Evolutionary conservation across 2,113 vertebrate genomes (phyloP).

Genomic region (Nerophis ophidion): DNA sequence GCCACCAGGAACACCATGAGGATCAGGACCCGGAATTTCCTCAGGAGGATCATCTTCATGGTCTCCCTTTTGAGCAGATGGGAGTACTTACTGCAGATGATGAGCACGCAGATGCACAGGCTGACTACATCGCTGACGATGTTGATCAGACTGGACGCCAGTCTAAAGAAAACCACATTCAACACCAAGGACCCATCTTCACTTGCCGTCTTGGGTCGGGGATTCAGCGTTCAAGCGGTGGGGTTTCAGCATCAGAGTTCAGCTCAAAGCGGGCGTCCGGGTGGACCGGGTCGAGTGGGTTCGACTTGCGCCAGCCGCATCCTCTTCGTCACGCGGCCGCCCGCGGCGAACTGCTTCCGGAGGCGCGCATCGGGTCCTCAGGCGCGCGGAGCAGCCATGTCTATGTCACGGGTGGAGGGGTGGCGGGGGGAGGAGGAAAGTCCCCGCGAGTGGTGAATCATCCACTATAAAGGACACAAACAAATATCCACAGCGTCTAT

Average conservation of each 20-base stretch:
- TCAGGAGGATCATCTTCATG: slow-evolving; percentile 88
- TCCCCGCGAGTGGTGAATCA: no score
- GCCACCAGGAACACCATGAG: slow-evolving; percentile 87
- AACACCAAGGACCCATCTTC: slow-evolving; percentile 66
- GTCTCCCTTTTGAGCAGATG: slow-evolving; percentile 64
- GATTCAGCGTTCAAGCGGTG: slow-evolving; percentile 62
- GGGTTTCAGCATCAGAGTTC: slow-evolving; percentile 40
- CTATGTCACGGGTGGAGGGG: no score
- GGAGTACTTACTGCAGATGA: slow-evolving; percentile 69
- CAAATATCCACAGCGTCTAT: no score
- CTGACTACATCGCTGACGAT: slow-evolving; percentile 76
- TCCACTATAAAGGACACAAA: no score
- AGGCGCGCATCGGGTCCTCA: slow-evolving; percentile 33
- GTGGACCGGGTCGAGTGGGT: slow-evolving; percentile 48
- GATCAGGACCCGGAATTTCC: slow-evolving; percentile 88
- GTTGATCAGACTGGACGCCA: slow-evolving; percentile 72
- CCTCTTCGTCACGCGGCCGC: slow-evolving; percentile 33
- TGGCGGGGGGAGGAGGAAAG: no score
- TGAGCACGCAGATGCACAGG: slow-evolving; percentile 68
- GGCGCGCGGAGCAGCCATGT: background rate
- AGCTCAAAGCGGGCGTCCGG: slow-evolving; percentile 46
- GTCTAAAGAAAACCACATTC: slow-evolving; percentile 62
- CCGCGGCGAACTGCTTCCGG: background rate
- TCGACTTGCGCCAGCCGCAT: slow-evolving; percentile 53
- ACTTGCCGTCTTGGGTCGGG: slow-evolving; percentile 68